Conservation (phyloP, 2,797 vertebrate genomes). For the Sciurus vulgaris region DNA sequence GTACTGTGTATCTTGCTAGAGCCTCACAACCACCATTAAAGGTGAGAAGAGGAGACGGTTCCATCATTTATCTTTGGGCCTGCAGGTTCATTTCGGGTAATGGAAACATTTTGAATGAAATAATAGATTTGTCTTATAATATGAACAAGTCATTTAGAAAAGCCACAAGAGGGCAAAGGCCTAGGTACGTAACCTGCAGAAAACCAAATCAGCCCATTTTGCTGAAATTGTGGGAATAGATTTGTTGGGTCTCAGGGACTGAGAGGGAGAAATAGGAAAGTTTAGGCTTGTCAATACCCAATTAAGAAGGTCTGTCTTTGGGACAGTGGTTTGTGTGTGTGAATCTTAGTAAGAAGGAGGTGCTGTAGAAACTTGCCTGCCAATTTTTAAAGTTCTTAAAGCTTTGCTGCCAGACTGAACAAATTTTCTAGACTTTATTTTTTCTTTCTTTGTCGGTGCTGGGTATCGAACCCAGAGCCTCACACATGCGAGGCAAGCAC, state of each 20-base stretch:
- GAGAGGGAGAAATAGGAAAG: neutral
- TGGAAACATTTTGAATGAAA: constrained; percentile 30
- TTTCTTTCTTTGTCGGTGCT: too few species aligned
- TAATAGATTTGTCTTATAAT: neutral
- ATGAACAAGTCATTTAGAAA: constrained; percentile 23
- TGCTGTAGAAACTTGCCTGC: neutral
- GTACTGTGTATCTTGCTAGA: neutral
- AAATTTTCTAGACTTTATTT: neutral
- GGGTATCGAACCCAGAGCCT: too few species aligned
- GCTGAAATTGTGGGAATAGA: neutral
- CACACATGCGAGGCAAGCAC: too few species aligned
- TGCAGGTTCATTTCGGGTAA: neutral
- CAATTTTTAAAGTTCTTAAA: neutral
- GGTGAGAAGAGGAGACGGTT: neutral
- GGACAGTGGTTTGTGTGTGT: neutral
- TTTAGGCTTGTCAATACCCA: neutral
- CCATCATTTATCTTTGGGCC: neutral
- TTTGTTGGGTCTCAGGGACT: neutral
- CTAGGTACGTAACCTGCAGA: neutral
- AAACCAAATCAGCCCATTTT: neutral
- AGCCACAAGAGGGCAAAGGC: constrained; percentile 16
- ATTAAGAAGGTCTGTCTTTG: neutral
- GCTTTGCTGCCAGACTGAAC: neutral
- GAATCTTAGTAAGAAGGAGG: neutral
- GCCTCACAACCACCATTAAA: neutral